A percentile compares a stretch with the other conserved stretches of the same genome.
Evolutionary conservation across 2,113 vertebrate genomes (phyloP).

Genomic region (Pluvialis apricaria): DNA sequence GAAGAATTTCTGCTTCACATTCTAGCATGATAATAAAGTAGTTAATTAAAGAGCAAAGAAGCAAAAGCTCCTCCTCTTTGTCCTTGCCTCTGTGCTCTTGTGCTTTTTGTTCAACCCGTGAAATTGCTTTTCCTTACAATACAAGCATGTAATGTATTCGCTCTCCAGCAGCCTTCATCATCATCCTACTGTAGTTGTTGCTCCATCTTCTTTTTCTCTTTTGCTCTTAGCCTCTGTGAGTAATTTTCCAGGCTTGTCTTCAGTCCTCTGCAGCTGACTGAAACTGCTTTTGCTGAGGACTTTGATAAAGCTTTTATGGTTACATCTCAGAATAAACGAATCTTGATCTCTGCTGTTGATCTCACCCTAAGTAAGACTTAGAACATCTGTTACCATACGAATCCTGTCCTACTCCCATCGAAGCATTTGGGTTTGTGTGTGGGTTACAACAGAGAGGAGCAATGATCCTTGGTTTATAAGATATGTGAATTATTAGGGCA

Average conservation of each 20-base stretch:
- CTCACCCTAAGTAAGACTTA: not conserved
- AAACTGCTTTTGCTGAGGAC: not conserved
- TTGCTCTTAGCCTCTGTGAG: not conserved
- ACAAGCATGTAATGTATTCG: rapidly evolving
- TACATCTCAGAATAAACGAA: not conserved
- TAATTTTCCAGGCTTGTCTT: not conserved
- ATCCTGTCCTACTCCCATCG: not conserved
- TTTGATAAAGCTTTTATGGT: not conserved
- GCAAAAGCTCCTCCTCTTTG: not conserved
- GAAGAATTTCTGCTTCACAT: not conserved
- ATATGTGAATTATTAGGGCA: not conserved
- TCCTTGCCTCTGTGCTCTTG: not conserved
- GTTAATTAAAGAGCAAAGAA: not conserved
- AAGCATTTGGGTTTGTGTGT: not conserved
- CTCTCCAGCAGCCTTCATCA: not conserved
- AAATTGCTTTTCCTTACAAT: not conserved
- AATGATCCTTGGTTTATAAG: not conserved
- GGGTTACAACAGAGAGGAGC: not conserved
- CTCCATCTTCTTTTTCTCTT: not conserved
- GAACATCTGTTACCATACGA: not conserved
- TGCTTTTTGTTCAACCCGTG: not conserved
- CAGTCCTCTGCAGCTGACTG: not conserved
- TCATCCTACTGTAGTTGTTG: not conserved
- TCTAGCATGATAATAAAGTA: not conserved
- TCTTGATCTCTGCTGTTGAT: not conserved